phyloP scores from a whole-genome alignment of 2,888 invertebrate genomes.

The Epiblema foenella region DNA sequence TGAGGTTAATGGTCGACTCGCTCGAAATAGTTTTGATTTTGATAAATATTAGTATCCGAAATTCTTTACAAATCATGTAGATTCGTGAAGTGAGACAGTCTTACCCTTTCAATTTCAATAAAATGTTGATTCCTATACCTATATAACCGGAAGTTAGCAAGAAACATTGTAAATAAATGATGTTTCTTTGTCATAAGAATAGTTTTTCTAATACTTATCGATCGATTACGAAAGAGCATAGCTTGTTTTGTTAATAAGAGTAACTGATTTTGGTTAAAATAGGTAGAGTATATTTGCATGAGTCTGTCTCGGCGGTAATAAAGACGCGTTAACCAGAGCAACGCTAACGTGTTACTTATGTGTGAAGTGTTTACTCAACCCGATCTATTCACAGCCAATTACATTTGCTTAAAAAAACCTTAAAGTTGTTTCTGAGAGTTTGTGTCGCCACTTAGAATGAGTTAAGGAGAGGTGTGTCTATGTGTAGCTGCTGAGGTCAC shows the following conservation, averaged over 20 bases:
- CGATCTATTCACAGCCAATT: conserved; percentile 53
- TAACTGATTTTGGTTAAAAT: conserved; percentile 46
- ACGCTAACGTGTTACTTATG: conserved; percentile 56
- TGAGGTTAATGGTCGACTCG: conserved; percentile 74
- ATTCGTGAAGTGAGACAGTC: conserved; percentile 52
- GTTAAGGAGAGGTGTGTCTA: conserved; percentile 59
- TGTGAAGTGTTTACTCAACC: conserved; percentile 63
- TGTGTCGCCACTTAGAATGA: conserved; percentile 56
- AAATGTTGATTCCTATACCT: conserved; percentile 50
- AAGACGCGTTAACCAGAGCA: conserved; percentile 45
- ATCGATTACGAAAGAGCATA: conserved; percentile 82
- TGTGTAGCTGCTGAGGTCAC: conserved; percentile 63
- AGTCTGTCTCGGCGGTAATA: conserved; percentile 45
- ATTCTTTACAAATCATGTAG: conserved; percentile 60
- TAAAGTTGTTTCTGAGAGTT: conserved; percentile 54
- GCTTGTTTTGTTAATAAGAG: conserved; percentile 56
- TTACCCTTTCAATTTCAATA: conserved; percentile 54
- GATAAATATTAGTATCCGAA: conserved; percentile 67
- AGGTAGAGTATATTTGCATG: conserved; percentile 49
- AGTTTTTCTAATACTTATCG: conserved; percentile 76
- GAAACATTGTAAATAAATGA: conserved; percentile 54
- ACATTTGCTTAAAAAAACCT: conserved; percentile 56
- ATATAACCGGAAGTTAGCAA: conserved; percentile 47
- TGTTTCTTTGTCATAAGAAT: conserved; percentile 80
- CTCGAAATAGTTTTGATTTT: conserved; percentile 61